A percentile compares a stretch with the other conserved stretches of the same genome.
Evolutionary conservation across 2,888 invertebrate species (phyloP).

Genomic region (Melitaea athalia): DNA sequence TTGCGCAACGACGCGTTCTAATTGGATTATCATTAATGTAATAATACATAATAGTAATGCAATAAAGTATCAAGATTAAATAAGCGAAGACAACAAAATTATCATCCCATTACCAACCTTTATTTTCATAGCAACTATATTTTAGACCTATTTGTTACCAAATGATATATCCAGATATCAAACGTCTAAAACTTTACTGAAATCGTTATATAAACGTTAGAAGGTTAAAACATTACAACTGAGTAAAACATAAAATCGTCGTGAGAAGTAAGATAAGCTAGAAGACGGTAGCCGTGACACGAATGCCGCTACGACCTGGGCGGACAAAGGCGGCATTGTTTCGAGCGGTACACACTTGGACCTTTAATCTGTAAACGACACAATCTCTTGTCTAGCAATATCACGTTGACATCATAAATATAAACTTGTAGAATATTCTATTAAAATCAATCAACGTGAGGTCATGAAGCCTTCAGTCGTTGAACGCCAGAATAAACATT

Average conservation of each 20-base stretch:
- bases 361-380: slow-evolving; percentile 5
- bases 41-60: slow-evolving; percentile 1
- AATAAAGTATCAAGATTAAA: slow-evolving; percentile 12
- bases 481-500: slow-evolving; percentile 2
- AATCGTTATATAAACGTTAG: not conserved
- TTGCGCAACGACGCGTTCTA: slow-evolving; percentile 3
- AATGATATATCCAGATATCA: not conserved
- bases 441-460: not conserved
- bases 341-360: not conserved
- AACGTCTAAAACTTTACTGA: not conserved
- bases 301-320: slow-evolving; percentile 16
- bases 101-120: too few relatives aligned
- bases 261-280: slow-evolving; percentile 21
- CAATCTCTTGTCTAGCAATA: not conserved
- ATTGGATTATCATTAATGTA: slow-evolving; percentile 8
- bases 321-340: slow-evolving; percentile 15
- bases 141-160: too few relatives aligned
- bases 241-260: slow-evolving; percentile 4
- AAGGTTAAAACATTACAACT: not conserved
- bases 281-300: slow-evolving; percentile 20
- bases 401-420: not conserved
- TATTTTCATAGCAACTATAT: too few relatives aligned
- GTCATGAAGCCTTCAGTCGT: slow-evolving; percentile 2
- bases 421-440: not conserved
- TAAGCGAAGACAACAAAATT: too few relatives aligned